Evolutionary conservation across 2,888 invertebrate genomes (phyloP), one percentile per base, ranked within the genome.

Genomic region (Xylocampa areola): DNA sequence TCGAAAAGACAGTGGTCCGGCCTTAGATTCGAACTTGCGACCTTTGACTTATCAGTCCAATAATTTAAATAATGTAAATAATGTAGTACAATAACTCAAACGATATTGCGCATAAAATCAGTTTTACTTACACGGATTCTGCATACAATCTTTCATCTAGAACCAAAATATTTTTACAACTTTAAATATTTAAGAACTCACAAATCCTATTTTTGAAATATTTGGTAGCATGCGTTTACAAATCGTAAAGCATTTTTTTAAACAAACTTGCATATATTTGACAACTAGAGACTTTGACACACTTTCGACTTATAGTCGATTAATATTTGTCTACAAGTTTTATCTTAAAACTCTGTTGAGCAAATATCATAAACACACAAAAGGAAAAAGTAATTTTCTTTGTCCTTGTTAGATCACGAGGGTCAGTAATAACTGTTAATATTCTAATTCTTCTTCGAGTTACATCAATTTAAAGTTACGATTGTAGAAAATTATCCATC

Each of bases 161-260:
- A 10, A 45, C 66, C 41, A 52, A 45, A 62, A 41, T 36, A 27
- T 33, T 48, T 62, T 64, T 45, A 65, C 40, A 13, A 37, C 45
- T 52, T n/a, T 29, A 41, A 62, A 49, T 29, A 33, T 59, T 37
- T 45, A 11, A 25, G 49, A 2, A 59, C 52, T 32, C 66, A 41
- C 36, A 45, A 52, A 37, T 21, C 8, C 21, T 39, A 51, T 32
- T 23, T 23, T n/a, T 27, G 14, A 32, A 62, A 13, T 45, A 27
- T 58, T 44, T 19, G 35, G 19, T 6, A 6, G 7, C 11, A 11
- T 29, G 29, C n/a, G 11, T 30, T 57, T 6, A 21, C 35, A 35
- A 32, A 40, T 45, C 35, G 6, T 47, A 25, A 52, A 66, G 29
- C 1, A 19, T 50, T 41, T 30, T 33, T 17, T 17, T 10, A 16